These are phyloP conservation scores for Heterodera carotae DNA, from an alignment of 1,140 invertebrate genomes.

Conservation along the genomic window DNA sequence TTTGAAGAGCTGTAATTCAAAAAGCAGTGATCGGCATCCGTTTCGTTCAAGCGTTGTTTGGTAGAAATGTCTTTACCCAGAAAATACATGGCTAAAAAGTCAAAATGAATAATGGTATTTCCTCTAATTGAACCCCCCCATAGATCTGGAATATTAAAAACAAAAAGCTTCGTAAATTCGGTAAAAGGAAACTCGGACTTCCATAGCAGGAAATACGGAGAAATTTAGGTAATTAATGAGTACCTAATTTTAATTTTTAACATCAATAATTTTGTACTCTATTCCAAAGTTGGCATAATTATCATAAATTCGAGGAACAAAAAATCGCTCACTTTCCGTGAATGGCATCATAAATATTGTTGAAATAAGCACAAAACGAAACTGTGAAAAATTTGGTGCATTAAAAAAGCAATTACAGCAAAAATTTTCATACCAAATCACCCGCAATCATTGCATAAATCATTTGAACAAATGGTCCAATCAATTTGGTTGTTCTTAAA, in stretches of 20 bases:
- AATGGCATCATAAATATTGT: slow-evolving; percentile 88
- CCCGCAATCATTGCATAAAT: slow-evolving; percentile 96
- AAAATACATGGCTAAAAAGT: slow-evolving; percentile 83
- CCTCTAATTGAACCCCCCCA: too few relatives aligned
- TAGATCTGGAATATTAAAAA: too few relatives aligned
- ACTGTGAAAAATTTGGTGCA: slow-evolving; percentile 11
- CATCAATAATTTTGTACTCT: too few relatives aligned
- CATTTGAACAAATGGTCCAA: slow-evolving; percentile 97
- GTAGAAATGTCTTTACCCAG: slow-evolving; percentile 79
- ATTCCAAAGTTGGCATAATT: too few relatives aligned
- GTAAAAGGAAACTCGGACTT: too few relatives aligned
- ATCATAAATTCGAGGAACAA: too few relatives aligned
- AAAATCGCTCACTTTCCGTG: slow-evolving; percentile 79
- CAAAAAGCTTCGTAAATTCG: too few relatives aligned
- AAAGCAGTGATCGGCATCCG: slow-evolving; percentile 45
- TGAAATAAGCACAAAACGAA: slow-evolving; percentile 94
- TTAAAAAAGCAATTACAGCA: background rate
- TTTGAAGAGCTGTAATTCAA: slow-evolving; percentile 74
- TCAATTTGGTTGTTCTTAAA: slow-evolving; percentile 83
- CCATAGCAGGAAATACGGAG: too few relatives aligned
- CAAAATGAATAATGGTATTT: slow-evolving; percentile 16
- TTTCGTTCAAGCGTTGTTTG: slow-evolving; percentile 73
- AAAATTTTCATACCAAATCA: slow-evolving; percentile 77
- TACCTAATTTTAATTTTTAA: too few relatives aligned
- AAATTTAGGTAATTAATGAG: too few relatives aligned